Conservation (phyloP, 2,797 vertebrate species). For the Lates japonicus region DNA sequence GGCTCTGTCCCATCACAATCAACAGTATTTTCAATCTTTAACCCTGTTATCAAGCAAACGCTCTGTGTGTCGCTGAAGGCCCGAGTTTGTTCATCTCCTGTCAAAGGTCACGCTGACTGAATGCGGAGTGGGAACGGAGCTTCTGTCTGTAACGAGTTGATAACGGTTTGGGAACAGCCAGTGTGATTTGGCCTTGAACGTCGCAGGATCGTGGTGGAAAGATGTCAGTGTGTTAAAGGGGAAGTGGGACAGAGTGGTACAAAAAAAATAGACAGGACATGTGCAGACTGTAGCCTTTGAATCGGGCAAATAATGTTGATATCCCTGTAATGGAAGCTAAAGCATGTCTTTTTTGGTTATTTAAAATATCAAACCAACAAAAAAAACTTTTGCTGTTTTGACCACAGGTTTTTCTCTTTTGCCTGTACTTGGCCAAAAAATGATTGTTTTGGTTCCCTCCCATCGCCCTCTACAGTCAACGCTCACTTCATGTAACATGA, state of each 20-base stretch:
- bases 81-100: conserved; percentile 32
- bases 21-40: conserved; percentile 65
- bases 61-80: conserved; percentile 9
- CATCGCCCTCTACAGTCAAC: neutral
- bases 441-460: conserved; percentile 19
- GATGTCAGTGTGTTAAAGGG: conserved; percentile 45
- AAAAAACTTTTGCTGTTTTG: neutral
- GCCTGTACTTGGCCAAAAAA: neutral
- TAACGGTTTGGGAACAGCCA: conserved; percentile 28
- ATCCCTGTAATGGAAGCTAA: neutral
- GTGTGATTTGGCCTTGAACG: conserved; percentile 58
- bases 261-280: conserved; percentile 3
- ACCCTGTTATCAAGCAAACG: conserved; percentile 61
- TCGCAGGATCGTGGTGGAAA: conserved; percentile 27
- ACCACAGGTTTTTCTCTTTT: neutral
- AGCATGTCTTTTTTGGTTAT: neutral
- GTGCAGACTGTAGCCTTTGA: conserved; percentile 28
- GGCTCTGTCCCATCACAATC: conserved; percentile 63
- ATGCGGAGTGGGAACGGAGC: conserved; percentile 55
- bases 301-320: neutral
- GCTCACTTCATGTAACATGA: conserved; percentile 10
- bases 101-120: conserved; percentile 9
- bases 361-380: neutral
- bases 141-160: conserved; percentile 53
- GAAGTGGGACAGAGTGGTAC: conserved; percentile 43